These are phyloP conservation scores for Piprites chloris DNA, from an alignment of 2,113 vertebrate genomes.

Conservation along the genomic window DNA sequence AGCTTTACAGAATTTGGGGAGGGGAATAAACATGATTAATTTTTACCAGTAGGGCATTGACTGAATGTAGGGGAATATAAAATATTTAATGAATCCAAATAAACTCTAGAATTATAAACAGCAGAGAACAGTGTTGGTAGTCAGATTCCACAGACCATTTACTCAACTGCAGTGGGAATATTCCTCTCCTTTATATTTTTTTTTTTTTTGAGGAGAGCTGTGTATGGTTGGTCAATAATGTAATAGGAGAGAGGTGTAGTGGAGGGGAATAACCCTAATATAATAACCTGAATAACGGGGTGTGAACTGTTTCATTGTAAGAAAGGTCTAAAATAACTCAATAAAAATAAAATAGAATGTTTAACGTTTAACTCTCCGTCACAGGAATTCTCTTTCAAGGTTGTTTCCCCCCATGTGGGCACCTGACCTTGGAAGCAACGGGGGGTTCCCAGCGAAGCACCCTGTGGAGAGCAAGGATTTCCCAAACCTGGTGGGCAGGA, in stretches of 20 bases:
- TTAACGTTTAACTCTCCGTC: neutral
- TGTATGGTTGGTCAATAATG: rapidly evolving
- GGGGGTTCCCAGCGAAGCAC: neutral
- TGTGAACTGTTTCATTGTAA: neutral
- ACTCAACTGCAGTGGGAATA: neutral
- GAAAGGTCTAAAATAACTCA: rapidly evolving
- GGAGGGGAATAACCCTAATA: rapidly evolving
- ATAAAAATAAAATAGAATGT: neutral
- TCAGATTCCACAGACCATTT: neutral
- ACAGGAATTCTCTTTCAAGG: slow-evolving; percentile 66
- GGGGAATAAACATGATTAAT: neutral
- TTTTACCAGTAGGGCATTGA: neutral
- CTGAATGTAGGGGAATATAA: neutral
- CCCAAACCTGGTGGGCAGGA: neutral
- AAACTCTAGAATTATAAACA: neutral
- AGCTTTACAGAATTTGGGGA: neutral
- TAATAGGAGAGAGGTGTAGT: rapidly evolving
- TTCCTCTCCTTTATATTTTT: neutral
- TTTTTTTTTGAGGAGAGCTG: neutral
- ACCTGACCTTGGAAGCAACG: neutral
- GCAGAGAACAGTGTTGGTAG: neutral
- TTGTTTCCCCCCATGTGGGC: slow-evolving; percentile 67
- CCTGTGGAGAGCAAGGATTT: neutral
- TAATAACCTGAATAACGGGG: no score
- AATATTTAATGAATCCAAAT: neutral